Evolutionary conservation across 1,140 invertebrate species (phyloP).

Genomic region (Aphelenchoides fujianensis): DNA sequence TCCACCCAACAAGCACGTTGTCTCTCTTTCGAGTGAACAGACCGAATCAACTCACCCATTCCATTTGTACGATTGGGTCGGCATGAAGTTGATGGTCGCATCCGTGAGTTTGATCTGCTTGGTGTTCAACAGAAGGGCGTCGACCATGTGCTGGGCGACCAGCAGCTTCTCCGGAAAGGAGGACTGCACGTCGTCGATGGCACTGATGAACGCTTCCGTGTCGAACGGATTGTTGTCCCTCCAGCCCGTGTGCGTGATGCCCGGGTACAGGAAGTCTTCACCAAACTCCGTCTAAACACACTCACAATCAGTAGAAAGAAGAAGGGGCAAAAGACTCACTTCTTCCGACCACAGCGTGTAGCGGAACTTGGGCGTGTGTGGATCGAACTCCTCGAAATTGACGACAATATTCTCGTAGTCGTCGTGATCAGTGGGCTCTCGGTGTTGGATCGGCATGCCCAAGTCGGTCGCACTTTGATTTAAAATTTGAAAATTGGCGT

Average conservation of each 20-base stretch:
- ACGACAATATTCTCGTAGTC: not conserved
- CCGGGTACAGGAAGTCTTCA: not conserved
- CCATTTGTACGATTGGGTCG: not conserved
- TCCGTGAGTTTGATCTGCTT: not conserved
- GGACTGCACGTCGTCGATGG: not conserved
- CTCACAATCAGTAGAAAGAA: not conserved
- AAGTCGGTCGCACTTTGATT: not conserved
- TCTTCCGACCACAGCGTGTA: not conserved
- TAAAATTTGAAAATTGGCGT: not conserved
- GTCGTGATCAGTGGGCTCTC: not conserved
- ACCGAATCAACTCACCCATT: too few species aligned
- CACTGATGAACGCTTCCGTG: not conserved
- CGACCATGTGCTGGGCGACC: not conserved
- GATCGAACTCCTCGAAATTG: not conserved
- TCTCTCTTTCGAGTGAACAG: too few species aligned
- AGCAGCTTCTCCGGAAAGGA: conserved; percentile 10
- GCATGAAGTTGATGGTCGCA: not conserved
- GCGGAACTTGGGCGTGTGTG: not conserved
- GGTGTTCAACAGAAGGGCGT: not conserved
- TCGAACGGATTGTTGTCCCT: conserved; percentile 6
- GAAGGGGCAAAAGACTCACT: not conserved
- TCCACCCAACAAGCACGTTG: too few species aligned
- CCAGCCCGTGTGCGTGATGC: not conserved
- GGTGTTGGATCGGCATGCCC: not conserved
- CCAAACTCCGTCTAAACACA: not conserved